phyloP scores from a whole-genome alignment of 1,140 invertebrate genomes.

The Bombus sibiricus region DNA sequence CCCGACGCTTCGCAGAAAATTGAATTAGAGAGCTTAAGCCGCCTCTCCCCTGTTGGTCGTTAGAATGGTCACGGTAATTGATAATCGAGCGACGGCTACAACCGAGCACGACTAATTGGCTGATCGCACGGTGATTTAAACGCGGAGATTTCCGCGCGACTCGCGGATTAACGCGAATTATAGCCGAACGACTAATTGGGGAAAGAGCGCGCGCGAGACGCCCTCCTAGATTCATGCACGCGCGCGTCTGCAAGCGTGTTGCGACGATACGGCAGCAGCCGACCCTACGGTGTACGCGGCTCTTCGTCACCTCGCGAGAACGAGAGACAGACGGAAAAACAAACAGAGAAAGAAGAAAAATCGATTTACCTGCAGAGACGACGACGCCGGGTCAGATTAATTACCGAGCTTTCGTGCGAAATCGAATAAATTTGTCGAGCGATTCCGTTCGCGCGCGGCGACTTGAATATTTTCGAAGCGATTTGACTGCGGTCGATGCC shows the following conservation, averaged over 20 bases:
- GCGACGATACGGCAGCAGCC: not conserved
- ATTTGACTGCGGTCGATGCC: constrained; percentile 21
- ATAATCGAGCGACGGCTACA: constrained; percentile 73
- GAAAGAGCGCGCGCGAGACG: constrained; percentile 41
- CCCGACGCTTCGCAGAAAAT: constrained; percentile 37
- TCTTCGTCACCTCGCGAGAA: not conserved
- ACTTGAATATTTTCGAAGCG: constrained; percentile 24
- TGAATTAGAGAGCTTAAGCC: constrained; percentile 50
- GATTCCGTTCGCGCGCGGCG: not conserved
- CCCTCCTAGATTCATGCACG: constrained; percentile 7
- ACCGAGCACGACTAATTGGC: constrained; percentile 73
- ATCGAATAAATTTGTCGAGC: not conserved
- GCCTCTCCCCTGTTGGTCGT: constrained; percentile 56
- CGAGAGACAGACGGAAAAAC: not conserved
- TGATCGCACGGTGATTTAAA: constrained; percentile 77
- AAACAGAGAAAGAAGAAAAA: not conserved
- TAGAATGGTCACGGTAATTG: constrained; percentile 76
- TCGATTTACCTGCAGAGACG: not conserved
- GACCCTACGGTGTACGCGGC: not conserved
- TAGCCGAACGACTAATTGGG: constrained; percentile 76
- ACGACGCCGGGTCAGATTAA: not conserved
- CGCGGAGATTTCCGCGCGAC: constrained; percentile 67
- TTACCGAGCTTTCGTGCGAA: constrained; percentile 2
- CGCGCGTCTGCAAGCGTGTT: not conserved
- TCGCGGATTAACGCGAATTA: constrained; percentile 74